Evolutionary conservation across 2,888 invertebrate genomes (phyloP).

Genomic region (Griposia aprilina): DNA sequence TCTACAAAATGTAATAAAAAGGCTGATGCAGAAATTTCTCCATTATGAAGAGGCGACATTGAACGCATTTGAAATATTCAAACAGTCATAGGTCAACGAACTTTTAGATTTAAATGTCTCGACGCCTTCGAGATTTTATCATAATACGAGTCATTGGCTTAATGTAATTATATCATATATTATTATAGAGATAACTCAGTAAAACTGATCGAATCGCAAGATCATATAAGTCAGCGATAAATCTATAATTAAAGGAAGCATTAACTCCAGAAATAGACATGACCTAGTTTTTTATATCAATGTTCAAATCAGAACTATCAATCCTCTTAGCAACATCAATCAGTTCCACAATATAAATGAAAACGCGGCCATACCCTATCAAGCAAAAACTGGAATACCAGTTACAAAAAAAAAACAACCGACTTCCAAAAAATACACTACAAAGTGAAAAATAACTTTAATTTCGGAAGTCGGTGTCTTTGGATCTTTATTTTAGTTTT

Average conservation of each 20-base stretch:
- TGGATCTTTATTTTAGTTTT: no score
- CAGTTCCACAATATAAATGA: slow-evolving; percentile 38
- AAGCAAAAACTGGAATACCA: slow-evolving; percentile 40
- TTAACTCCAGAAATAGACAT: slow-evolving; percentile 39
- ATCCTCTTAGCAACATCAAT: slow-evolving; percentile 18
- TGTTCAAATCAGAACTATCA: slow-evolving; percentile 15
- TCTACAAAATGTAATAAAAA: slow-evolving; percentile 27
- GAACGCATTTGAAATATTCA: slow-evolving; percentile 59
- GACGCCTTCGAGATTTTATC: slow-evolving; percentile 56
- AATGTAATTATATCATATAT: slow-evolving; percentile 45
- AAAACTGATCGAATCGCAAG: slow-evolving; percentile 19
- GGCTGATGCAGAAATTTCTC: slow-evolving; percentile 32
- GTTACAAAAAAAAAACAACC: no score
- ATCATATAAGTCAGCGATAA: slow-evolving; percentile 23
- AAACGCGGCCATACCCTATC: slow-evolving; percentile 18
- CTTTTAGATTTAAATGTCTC: slow-evolving; percentile 51
- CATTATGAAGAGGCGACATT: slow-evolving; percentile 44
- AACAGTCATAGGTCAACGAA: slow-evolving; percentile 55
- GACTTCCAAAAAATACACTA: no score
- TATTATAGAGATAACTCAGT: slow-evolving; percentile 37
- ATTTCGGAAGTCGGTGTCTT: no score
- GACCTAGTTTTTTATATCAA: slow-evolving; percentile 15
- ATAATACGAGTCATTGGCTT: slow-evolving; percentile 38
- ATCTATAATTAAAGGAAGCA: slow-evolving; percentile 53
- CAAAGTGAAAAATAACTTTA: no score